These are phyloP conservation scores for Ricordea florida DNA, from an alignment of 92 coral and sea anemone species.

Conservation along the genomic window DNA sequence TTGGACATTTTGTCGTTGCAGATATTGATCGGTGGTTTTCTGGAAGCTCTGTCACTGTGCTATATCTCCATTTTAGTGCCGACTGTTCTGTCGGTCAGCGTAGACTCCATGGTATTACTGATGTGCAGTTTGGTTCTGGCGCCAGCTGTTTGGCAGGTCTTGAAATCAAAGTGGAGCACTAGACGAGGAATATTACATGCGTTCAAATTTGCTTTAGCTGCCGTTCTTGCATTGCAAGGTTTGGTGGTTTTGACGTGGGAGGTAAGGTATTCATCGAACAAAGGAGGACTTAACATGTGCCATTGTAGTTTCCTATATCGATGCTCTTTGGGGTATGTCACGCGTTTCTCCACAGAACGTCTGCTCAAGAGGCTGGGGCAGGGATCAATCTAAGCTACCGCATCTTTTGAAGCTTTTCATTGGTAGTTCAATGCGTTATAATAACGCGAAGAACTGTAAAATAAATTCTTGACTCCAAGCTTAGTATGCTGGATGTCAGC, in stretches of 20 bases:
- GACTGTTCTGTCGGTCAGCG: conserved; percentile 42
- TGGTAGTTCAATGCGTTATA: no score
- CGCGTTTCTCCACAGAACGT: no score
- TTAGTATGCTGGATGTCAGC: no score
- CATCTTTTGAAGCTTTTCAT: no score
- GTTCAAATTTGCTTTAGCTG: conserved; percentile 8
- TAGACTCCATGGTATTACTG: conserved; percentile 47
- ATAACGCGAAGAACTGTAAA: no score
- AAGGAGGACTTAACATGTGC: background rate
- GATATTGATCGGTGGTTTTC: conserved; percentile 57
- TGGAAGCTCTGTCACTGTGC: conserved; percentile 60
- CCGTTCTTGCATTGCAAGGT: conserved; percentile 15
- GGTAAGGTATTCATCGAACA: background rate
- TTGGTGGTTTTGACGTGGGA: background rate
- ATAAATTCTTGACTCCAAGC: no score
- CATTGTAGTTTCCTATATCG: no score
- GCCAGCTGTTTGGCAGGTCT: conserved; percentile 57
- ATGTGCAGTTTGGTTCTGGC: conserved; percentile 65
- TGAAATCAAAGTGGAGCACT: background rate
- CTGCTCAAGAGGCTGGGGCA: no score
- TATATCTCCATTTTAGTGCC: conserved; percentile 53
- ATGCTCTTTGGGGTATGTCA: no score
- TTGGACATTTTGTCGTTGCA: conserved; percentile 10
- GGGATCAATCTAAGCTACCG: no score
- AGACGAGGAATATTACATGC: background rate